Evolutionary conservation across 2,113 vertebrate genomes (phyloP), one percentile per base, ranked within the genome.

Genomic region (Balaeniceps rex): DNA sequence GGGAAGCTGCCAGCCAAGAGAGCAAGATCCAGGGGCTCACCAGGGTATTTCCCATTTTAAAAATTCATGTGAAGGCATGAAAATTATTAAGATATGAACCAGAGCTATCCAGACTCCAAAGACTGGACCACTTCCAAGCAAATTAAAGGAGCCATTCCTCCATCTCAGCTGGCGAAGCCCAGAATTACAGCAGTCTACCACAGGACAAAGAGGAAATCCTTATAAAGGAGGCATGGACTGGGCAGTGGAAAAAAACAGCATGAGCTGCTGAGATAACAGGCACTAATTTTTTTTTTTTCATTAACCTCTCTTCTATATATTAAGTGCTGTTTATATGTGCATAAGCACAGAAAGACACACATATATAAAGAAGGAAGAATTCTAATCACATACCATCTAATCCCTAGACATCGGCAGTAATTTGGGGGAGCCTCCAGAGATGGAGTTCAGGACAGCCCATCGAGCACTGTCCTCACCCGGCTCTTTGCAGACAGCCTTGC

Each of bases 131-230:
- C 18, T 64, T 97, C 96, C 97, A 97, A 96, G 66, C 42, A 83
- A 97, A 95, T 96, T 94, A 97, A 84, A 97, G 94, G 61, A 96
- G 85, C 55, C 87, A 76, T 96, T 89, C 77, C 91, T 97, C 87
- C 93, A 91, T 74, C 91, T 92, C 61, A 96, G 87, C 75, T 97
- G 84, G 75, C 11, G 4, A 94, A 94, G 26, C 54, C 61, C 69
- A 63, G 58, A 79, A 87, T 94, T 87, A 71, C 51, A 89, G 93
- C 51, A 96, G 34, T 76, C 29, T 79, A 94, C 81, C 14, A 33
- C 61, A 84, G 61, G 76, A 96, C 87, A 68, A 85, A 88, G 89
- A 77, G 55, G 80, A 96, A 94, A 83, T 51, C 34, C 69, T 88
- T 93, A 61, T 19, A 92, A 64, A 94, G 57, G 87, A 75, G 40